Percentiles rank a stretch among this genome's conserved stretches.
These are phyloP conservation scores for Stomatorhinus walkeri DNA, from an alignment of 2,797 vertebrate genomes.

Conservation along the genomic window DNA sequence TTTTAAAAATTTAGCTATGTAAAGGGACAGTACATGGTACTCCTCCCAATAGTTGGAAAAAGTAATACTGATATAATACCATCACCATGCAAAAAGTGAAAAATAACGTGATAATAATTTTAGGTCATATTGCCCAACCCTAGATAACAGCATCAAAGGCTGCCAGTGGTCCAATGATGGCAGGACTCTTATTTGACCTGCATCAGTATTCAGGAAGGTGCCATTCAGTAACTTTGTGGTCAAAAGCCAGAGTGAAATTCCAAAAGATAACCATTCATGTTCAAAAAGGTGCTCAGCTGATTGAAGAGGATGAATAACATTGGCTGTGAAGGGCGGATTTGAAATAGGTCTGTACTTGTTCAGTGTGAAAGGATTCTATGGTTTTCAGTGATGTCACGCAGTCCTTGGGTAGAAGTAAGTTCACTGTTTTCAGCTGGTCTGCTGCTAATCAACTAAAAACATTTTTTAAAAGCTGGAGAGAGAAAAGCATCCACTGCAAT, in stretches of 20 bases:
- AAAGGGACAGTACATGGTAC: neutral
- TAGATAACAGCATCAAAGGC: neutral
- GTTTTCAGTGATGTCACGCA: neutral
- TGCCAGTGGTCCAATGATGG: neutral
- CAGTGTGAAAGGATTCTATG: neutral
- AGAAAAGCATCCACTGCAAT: neutral
- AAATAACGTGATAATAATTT: neutral
- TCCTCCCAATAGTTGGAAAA: neutral
- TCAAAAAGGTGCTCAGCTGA: neutral
- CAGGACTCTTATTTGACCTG: neutral
- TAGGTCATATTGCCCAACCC: neutral
- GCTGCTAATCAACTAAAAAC: neutral
- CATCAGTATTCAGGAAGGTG: neutral
- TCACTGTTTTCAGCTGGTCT: neutral
- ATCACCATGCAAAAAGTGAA: neutral
- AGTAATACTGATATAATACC: neutral
- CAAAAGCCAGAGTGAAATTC: neutral
- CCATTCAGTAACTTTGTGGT: neutral
- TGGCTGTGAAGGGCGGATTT: neutral
- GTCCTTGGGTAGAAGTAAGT: neutral
- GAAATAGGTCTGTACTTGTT: neutral
- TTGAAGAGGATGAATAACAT: neutral
- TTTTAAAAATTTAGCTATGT: neutral
- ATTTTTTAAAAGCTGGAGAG: neutral
- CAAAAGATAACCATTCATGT: neutral